Percentiles rank a stretch among this genome's conserved stretches.
Conservation (phyloP, 2,113 vertebrate species). For the Grantiella picta region DNA sequence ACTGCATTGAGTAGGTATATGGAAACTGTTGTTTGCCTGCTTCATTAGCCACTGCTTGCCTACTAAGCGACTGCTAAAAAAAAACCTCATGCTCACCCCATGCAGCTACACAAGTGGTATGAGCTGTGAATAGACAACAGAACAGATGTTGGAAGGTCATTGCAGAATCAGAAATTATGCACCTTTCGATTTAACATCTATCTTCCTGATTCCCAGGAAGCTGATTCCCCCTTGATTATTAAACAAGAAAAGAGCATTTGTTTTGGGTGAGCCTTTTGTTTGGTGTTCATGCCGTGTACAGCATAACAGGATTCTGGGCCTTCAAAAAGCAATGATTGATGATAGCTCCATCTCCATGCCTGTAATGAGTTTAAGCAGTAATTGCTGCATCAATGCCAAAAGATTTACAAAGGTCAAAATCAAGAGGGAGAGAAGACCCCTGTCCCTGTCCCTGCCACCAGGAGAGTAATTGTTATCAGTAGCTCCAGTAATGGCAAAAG, state of each 20-base stretch:
- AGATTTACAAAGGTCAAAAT: slow-evolving; percentile 43
- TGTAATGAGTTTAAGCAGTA: not conserved
- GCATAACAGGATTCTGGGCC: not conserved
- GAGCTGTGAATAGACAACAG: not conserved
- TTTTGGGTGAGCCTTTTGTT: not conserved
- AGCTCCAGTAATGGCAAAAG: not conserved
- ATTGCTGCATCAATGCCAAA: not conserved
- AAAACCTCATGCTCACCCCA: not conserved
- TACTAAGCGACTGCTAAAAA: not conserved
- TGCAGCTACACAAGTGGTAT: not conserved
- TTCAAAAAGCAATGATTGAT: slow-evolving; percentile 34
- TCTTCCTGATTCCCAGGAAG: not conserved
- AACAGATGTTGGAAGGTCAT: not conserved
- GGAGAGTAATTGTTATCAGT: slow-evolving; percentile 26
- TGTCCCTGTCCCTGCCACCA: not conserved
- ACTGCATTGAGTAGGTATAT: not conserved
- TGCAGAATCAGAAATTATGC: not conserved
- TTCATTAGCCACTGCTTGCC: not conserved
- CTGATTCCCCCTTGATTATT: not conserved
- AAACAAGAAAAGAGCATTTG: not conserved
- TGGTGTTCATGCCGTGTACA: not conserved
- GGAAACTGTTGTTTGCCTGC: not conserved
- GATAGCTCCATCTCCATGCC: not conserved
- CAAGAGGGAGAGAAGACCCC: not conserved
- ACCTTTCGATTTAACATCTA: not conserved